Evolutionary conservation across 2,888 invertebrate species (phyloP), one percentile per base, ranked within the genome.

Genomic region (Diloba caeruleocephala): DNA sequence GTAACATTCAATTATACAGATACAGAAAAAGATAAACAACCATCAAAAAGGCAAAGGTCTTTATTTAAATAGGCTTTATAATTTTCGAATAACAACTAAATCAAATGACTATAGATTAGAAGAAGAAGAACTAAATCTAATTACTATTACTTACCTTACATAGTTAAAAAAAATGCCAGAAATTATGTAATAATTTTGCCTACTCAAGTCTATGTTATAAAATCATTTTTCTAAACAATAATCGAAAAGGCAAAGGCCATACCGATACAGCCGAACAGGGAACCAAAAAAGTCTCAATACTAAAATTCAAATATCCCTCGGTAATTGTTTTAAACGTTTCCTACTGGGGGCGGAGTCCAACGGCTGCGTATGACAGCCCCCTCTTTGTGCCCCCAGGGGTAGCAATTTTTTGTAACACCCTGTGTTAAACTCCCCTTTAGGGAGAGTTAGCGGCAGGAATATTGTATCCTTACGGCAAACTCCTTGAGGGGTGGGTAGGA

Each of bases 351-450:
- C 64, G 70, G 71, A 49, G 74, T 71, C 76, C 76, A 69, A 67
- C 81, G 81, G 79, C 83, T 89, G 89, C 76, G 56, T 56, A 56
- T 89, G 89, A 88, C 89, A 81, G 82, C 78, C 86, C 87, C 85
- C 78, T 67, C 72, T 72, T 21, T 12, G 37, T 71, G 48, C 79
- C 81, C 84, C 76, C 54, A 73, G 80, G 85, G 87, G 87, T 83
- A 84, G 78, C 81, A 79, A 81, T 88, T 90, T 90, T 90, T 90
- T 89, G 88, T 88, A 87, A 88, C 89, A 88, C 89, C 87, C 88
- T 71, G 36, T 51, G 48, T 67, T 34, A 12, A 51, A 25, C 72
- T 56, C 72, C 71, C 72, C 69, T 60, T 34, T 42, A 8, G 45
- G 58, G 58, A 64, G 53, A 32, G n/a, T 21, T 32, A 33, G 49